Evolutionary conservation across 2,113 vertebrate genomes (phyloP), one percentile per base, ranked within the genome.

Genomic region (Psilopogon haemacephalus): DNA sequence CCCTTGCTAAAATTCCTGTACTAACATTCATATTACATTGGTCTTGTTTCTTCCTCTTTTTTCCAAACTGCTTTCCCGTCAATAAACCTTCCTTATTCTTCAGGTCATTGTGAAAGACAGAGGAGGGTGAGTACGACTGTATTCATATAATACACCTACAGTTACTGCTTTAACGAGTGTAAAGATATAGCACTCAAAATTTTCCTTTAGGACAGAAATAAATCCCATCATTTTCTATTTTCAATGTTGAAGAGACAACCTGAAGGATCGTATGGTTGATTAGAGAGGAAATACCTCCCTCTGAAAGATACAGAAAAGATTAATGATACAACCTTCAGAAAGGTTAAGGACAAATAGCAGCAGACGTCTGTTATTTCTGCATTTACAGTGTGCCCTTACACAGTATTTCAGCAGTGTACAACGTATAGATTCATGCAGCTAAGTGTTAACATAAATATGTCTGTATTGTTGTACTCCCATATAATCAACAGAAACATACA

Each of bases 201-300:
- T 77, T 59, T 84, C 48, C 38, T 74, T 54, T 18, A 79, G 56
- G 64, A 44, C n/a, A 23, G 68, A 91, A 91, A 89, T 38, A 23
- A 90, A 87, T 59, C 23, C 52, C 46, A 87, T n/a, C 30, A 56
- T 94, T 89, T 91, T 79, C 75, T 92, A 5, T 70, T 85, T 68
- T 76, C 37, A 74, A 23, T 32, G 56, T 2, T 83, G 68, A 95
- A 85, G 75, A 91, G 71, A 85, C 55, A 74, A 65, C 54, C 65
- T 90, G 70, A 84, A 93, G 48, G 52, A 86, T 95, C 77, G 23
- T 74, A 46, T n/a, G 46, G 68, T 33, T 83, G 55, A 80, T 79
- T 87, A 76, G 35, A 69, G 59, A 89, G 87, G 63, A 89, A 95
- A 89, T 63, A 18, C 8, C 23, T 91, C 32, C 46, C 37, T 52